phyloP scores from a whole-genome alignment of 1,140 invertebrate species.

The Drosophila dunni region DNA sequence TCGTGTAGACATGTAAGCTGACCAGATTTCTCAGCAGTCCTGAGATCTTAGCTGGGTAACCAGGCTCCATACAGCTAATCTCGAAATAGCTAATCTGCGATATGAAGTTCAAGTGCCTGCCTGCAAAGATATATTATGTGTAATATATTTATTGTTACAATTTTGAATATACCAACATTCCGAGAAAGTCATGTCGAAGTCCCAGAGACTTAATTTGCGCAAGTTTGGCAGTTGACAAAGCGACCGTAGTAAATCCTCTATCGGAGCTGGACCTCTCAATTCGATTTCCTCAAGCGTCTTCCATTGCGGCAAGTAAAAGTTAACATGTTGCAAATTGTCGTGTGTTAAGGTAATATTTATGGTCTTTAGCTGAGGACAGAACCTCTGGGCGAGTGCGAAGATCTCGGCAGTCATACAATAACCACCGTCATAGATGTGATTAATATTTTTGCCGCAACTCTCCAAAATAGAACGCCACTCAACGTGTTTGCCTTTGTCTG shows the following conservation, averaged over 20 bases:
- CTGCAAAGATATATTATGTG: not conserved
- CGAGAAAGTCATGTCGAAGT: not conserved
- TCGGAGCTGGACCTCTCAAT: not conserved
- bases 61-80: not conserved
- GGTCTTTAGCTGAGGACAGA: conserved; percentile 1
- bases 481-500: not conserved
- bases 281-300: not conserved
- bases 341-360: conserved; percentile 5
- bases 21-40: not conserved
- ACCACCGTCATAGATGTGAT: conserved; percentile 10
- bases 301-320: not conserved
- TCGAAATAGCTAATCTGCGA: conserved; percentile 2
- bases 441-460: conserved; percentile 2
- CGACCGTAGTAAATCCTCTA: not conserved
- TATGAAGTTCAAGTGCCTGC: not conserved
- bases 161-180: not conserved
- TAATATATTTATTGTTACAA: not conserved
- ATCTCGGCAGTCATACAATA: conserved; percentile 4
- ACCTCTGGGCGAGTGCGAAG: not conserved
- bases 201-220: not conserved
- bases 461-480: not conserved
- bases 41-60: not conserved
- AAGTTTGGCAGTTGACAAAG: not conserved
- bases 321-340: not conserved
- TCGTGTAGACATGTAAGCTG: not conserved